Percentiles rank a stretch among this genome's conserved stretches.
Conservation (phyloP, 2,888 invertebrate genomes). For the Ennomos quercinarius region DNA sequence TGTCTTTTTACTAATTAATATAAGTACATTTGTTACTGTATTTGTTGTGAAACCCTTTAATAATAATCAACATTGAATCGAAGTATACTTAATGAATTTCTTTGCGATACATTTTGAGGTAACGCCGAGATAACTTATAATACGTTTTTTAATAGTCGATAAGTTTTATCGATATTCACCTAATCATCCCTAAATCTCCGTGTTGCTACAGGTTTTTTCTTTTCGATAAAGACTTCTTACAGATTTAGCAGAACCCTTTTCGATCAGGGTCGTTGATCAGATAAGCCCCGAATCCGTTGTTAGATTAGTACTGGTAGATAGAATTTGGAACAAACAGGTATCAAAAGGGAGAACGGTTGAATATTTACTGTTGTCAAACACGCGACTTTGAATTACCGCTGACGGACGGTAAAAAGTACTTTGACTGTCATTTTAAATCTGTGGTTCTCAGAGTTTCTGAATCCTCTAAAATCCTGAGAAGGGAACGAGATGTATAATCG, state of each 20-base stretch:
- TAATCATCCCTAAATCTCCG: too few species aligned
- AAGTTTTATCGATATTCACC: too few species aligned
- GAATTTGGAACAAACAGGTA: constrained; percentile 8
- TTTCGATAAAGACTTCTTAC: constrained; percentile 14
- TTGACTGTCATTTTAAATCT: too few species aligned
- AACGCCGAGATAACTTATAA: too few species aligned
- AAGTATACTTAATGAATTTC: neutral
- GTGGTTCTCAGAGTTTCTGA: neutral
- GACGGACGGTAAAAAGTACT: too few species aligned
- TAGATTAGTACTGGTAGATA: constrained; percentile 10
- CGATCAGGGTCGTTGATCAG: constrained; percentile 12
- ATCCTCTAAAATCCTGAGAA: too few species aligned
- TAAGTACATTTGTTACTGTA: too few species aligned
- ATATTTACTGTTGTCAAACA: constrained; percentile 6
- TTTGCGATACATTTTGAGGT: neutral
- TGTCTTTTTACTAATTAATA: too few species aligned
- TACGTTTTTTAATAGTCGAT: too few species aligned
- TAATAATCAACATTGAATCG: too few species aligned
- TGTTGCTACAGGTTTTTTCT: constrained; percentile 5
- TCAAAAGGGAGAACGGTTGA: constrained; percentile 1
- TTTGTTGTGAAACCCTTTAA: too few species aligned
- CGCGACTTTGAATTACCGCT: neutral
- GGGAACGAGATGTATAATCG: too few species aligned
- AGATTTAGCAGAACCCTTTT: constrained; percentile 8
- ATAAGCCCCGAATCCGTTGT: constrained; percentile 12